Conservation (phyloP, 2,888 invertebrate genomes). For the Entomobrya proxima region DNA sequence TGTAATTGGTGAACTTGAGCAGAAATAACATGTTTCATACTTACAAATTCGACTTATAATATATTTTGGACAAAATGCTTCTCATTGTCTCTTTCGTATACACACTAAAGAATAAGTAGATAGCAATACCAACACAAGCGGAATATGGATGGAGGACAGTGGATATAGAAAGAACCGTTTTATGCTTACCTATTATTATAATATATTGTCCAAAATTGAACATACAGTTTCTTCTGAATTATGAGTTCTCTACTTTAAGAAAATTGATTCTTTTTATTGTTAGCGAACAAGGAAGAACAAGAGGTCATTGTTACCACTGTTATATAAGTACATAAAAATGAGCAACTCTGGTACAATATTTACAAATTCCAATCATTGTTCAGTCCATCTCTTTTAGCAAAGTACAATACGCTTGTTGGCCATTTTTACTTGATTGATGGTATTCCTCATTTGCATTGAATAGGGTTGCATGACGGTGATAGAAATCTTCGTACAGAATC, state of each 20-base stretch:
- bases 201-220: no score
- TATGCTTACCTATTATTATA: no score
- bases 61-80: not conserved
- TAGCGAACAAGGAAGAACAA: not conserved
- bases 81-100: no score
- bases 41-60: not conserved
- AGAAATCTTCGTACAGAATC: slow-evolving; percentile 5
- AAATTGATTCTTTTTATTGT: slow-evolving; percentile 17
- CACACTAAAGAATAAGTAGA: no score
- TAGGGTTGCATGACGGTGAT: slow-evolving; percentile 5
- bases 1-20: not conserved
- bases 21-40: not conserved
- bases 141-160: no score
- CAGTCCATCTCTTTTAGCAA: not conserved
- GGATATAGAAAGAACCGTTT: no score
- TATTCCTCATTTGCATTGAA: slow-evolving; percentile 60
- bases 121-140: no score
- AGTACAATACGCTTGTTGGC: not conserved
- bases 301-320: slow-evolving; percentile 29
- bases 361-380: slow-evolving; percentile 38
- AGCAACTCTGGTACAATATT: not conserved
- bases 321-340: not conserved
- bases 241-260: not conserved
- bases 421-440: slow-evolving; percentile 44
- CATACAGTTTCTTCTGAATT: not conserved